Evolutionary conservation across 92 coral and sea anemone genomes (phyloP), one percentile per base, ranked within the genome.

Genomic region (Zoanthus sansibaricus): DNA sequence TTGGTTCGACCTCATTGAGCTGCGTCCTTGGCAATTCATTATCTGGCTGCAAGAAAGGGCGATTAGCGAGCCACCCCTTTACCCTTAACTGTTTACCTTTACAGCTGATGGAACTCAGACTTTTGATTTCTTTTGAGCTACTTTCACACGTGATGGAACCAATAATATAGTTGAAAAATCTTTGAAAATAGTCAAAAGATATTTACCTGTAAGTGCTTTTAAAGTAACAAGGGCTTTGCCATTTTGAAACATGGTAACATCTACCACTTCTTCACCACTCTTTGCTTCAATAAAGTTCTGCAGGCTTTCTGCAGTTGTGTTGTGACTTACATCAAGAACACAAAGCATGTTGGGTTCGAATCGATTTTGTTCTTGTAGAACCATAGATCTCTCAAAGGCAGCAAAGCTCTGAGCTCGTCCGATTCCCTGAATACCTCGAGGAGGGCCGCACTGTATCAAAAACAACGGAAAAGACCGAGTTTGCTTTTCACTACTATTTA

Each of bases 221-320:
- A 93, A 73, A 20, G 87, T 77, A n/a, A 93, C 87, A 48, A 93
- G 37, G 5, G 96, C 94, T 49, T 76, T 89, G 55, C 82, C 83
- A 17, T 79, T 84, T 11, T 86, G 87, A 77, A 87, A 88, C 56
- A 75, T 82, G 25, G 15, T 25, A 54, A 92, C 90, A 6, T 87
- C 48, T 30, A 77, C 67, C 52, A 88, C 90, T 31, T 89, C 95
- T 20, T 83, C 92, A 25, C 87, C 88, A 18, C 93, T 88, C 86
- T 86, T 91, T 54, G 85, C 92, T 55, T 94, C 95, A 67, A 93
- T 82, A 71, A 86, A 94, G 79, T 91, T 93, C 1, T 74, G n/a
- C 77, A 94, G 44, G 25, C 83, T 66, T 30, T 91, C 95, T 13
- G 45, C 30, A 2, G 98, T 93, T 9, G 94, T 94, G 15, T 17